Evolutionary conservation across 2,113 vertebrate species (phyloP), one percentile per base, ranked within the genome.

Genomic region (Alouatta palliata): DNA sequence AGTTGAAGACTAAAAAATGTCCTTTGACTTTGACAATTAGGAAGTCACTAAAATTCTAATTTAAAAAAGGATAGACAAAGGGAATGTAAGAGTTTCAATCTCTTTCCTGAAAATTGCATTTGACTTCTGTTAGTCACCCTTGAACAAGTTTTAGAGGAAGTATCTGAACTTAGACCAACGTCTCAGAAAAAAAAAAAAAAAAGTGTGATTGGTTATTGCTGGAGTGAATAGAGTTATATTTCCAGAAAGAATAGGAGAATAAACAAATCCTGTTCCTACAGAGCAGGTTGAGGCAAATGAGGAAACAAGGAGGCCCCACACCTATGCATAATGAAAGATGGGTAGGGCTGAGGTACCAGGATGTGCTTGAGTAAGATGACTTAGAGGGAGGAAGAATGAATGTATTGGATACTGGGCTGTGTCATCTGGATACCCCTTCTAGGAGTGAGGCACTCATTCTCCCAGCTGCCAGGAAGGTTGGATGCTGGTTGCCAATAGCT

Each of bases 31-130:
- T 61, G 54, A 70, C 56, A 91, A 21, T 86, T 91, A 79, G 58
- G 56, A 93, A 77, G 19, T 77, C 35, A 61, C 16, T 96, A 49
- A 94, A 89, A 90, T 52, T 88, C 52, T 88, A 84, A 76, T 84
- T 64, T 77, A 88, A 85, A 10, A 32, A 85, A 61, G 43, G 17
- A 45, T 8, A 76, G 45, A 37, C 5, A 21, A 76, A 77, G 43
- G 32, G 21, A 47, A 6, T 54, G 35, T 35, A 77, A 75, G 32
- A 37, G 11, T 90, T 82, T 64, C 20, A 37, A 2, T 94, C 9
- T 86, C 37, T 92, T 94, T n/a, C n/a, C 35, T 95, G 64, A 94
- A 25, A 92, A 40, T 56, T 89, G 17, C 30, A 40, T 92, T 73
- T 82, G 77, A 27, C 52, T 82, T 91, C 86, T 58, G 52, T 82